Evolutionary conservation across 64 coral and sea anemone species (phyloP).

Genomic region (Montipora sp.): DNA sequence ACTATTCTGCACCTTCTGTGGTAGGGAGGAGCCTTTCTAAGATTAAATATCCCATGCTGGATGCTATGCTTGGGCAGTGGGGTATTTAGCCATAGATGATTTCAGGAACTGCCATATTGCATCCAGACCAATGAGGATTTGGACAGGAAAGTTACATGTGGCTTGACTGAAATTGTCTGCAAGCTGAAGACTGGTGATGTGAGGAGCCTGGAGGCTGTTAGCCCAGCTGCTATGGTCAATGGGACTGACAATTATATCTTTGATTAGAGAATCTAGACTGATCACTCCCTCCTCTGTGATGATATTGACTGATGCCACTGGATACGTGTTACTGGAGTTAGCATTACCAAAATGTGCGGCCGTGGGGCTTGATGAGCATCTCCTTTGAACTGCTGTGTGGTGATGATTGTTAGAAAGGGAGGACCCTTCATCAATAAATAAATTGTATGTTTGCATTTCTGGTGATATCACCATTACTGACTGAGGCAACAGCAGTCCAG

Average conservation of each 20-base stretch:
- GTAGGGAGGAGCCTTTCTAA: slow-evolving; percentile 12
- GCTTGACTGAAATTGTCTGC: slow-evolving; percentile 46
- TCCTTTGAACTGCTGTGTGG: slow-evolving; percentile 37
- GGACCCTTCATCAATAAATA: slow-evolving; percentile 49
- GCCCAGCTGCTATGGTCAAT: slow-evolving; percentile 18
- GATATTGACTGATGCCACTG: slow-evolving; percentile 26
- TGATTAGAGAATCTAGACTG: slow-evolving; percentile 39
- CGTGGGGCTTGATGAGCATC: slow-evolving; percentile 22
- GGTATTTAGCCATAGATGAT: slow-evolving; percentile 19
- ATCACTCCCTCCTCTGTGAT: slow-evolving; percentile 37
- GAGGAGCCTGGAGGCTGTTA: slow-evolving; percentile 26
- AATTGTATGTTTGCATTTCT: slow-evolving; percentile 15
- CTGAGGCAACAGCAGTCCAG: too few relatives aligned
- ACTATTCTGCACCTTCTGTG: slow-evolving; percentile 27
- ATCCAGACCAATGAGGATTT: slow-evolving; percentile 53
- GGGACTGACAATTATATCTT: slow-evolving; percentile 53
- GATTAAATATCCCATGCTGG: slow-evolving; percentile 22
- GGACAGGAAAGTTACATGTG: neutral
- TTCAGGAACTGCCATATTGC: slow-evolving; percentile 50
- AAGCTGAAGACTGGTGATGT: slow-evolving; percentile 9
- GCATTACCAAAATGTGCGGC: neutral
- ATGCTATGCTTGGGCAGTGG: slow-evolving; percentile 59
- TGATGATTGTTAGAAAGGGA: slow-evolving; percentile 44
- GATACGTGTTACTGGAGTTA: neutral
- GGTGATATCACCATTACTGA: too few relatives aligned